Evolutionary conservation across 2,888 invertebrate species (phyloP).

Genomic region (Caenorhabditis angaria): DNA sequence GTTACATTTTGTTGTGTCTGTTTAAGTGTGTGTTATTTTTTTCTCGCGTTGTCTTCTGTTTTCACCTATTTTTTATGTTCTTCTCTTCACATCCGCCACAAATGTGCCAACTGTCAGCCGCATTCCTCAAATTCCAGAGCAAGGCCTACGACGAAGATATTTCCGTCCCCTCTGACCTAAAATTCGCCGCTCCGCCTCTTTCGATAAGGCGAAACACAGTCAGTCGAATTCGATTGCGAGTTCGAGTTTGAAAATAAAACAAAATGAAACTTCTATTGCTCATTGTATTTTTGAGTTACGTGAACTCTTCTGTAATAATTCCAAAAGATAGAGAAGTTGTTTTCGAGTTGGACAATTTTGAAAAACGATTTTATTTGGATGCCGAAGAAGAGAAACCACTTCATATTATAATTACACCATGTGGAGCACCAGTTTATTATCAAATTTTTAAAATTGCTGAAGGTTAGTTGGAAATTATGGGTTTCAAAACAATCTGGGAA

Average conservation of each 20-base stretch:
- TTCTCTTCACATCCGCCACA: not conserved
- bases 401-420: slow-evolving; percentile 59
- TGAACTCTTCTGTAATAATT: not conserved
- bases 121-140: not conserved
- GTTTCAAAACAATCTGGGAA: no score
- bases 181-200: not conserved
- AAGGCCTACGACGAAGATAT: not conserved
- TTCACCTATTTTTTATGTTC: not conserved
- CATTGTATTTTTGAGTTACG: not conserved
- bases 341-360: not conserved
- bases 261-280: not conserved
- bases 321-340: not conserved
- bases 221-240: not conserved
- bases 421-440: slow-evolving; percentile 61
- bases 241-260: not conserved
- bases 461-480: no score
- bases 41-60: not conserved
- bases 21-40: no score
- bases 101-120: not conserved
- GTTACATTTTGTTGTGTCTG: no score
- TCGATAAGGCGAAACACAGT: no score
- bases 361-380: slow-evolving; percentile 14
- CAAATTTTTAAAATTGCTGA: slow-evolving; percentile 45
- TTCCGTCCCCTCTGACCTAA: not conserved
- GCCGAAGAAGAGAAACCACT: slow-evolving; percentile 28